Base-by-base conservation (phyloP, 2,888 invertebrate species). In the Cephus pulcher region DNA sequence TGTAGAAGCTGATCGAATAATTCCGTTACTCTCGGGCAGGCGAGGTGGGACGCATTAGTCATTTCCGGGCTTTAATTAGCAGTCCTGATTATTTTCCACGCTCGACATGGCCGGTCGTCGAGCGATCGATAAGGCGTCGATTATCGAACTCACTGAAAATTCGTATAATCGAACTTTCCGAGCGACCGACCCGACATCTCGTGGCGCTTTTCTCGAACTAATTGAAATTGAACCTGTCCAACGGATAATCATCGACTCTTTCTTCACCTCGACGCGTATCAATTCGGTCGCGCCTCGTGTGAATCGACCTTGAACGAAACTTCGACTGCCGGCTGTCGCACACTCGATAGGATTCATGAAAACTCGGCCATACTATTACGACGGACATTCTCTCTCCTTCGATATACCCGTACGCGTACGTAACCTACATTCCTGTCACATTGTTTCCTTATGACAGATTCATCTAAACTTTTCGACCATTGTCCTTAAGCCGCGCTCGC, bases 341-440 rank as follows among this genome's bases (percentile, higher is more conserved):
- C 80, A 70, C 79, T 23, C 82, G 86, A 87, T 88, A 87, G 83
- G 85, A 87, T 88, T 88, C 86, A 86, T 84, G 84, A 85, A 87
- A 87, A 85, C 84, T 82, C 80, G 82, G 80, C 83, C 76, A 80
- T 83, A 82, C 85, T 84, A 85, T 84, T 85, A 9, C 1, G 79
- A 75, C 77, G 79, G 23, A 56, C 56, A 56, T 56, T 56, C 23
- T 56, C 56, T 23, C 56, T 56, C 23, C 2, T 9, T 56, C 9
- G 23, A 23, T 9, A 23, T 56, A 9, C 9, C 23, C 9, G 2
- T 23, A 23, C 9, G 56, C 56, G 56, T 56, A 56, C 56, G 2
- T 23, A 56, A 56, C 56, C 56, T 23, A 56, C 56, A 56, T 9
- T 56, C 56, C 56, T 75, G 79, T 76, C 74, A 77, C 76, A 79